Conservation (phyloP, 2,113 vertebrate genomes). For the Noctilio leporinus region DNA sequence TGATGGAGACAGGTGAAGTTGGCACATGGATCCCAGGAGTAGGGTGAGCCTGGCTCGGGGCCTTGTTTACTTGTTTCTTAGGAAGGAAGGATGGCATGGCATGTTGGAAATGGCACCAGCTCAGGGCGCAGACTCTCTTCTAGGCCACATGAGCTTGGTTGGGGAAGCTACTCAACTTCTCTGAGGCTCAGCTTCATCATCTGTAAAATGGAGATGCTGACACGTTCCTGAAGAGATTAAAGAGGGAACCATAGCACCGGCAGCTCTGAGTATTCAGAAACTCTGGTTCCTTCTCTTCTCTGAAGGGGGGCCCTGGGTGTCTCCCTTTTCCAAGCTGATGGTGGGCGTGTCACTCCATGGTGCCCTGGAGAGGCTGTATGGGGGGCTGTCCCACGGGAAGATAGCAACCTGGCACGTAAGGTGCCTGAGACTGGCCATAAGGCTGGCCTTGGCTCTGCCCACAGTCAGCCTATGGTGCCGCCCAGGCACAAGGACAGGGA, state of each 20-base stretch:
- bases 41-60: not conserved
- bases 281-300: not conserved
- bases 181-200: not conserved
- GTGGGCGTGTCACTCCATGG: not conserved
- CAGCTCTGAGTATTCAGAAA: not conserved
- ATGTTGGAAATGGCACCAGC: not conserved
- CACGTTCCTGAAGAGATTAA: not conserved
- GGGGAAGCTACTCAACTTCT: not conserved
- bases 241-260: not conserved
- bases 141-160: not conserved
- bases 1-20: not conserved
- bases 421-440: not conserved
- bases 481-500: not conserved
- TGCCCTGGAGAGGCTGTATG: not conserved
- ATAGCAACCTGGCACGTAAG: too few species aligned
- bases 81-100: not conserved
- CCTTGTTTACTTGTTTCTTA: not conserved
- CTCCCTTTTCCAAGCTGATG: not conserved
- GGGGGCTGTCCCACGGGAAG: not conserved
- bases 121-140: not conserved
- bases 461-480: too few species aligned
- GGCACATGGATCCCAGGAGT: fast-evolving
- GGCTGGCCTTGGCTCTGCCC: not conserved
- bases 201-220: not conserved
- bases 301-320: not conserved